Evolutionary conservation across 2,797 vertebrate species (phyloP).

Genomic region (Gymnoscopelus microlampas): DNA sequence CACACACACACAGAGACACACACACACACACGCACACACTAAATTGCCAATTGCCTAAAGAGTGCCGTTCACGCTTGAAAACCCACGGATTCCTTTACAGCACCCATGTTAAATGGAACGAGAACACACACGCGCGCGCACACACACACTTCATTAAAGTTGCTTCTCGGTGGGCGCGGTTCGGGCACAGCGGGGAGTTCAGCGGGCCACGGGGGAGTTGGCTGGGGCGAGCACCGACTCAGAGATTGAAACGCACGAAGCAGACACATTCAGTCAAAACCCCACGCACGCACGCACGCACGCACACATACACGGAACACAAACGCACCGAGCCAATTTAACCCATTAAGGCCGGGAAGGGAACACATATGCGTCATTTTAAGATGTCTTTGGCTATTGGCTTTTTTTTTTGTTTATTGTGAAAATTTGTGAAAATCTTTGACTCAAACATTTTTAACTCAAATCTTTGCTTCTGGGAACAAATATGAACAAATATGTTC

Average conservation of each 20-base stretch:
- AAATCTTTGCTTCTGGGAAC: no score
- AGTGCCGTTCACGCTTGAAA: slow-evolving; percentile 70
- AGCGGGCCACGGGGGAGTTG: background rate
- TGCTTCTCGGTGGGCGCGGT: slow-evolving; percentile 45
- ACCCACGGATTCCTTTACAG: slow-evolving; percentile 61
- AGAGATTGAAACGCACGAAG: slow-evolving; percentile 26
- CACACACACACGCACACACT: slow-evolving; percentile 9
- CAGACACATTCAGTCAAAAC: slow-evolving; percentile 2
- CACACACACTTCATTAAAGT: slow-evolving; percentile 67
- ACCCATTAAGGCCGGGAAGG: no score
- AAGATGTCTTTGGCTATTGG: no score
- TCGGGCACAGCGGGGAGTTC: slow-evolving; percentile 47
- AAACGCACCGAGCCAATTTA: slow-evolving; percentile 30
- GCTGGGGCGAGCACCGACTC: slow-evolving; percentile 25
- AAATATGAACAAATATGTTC: no score
- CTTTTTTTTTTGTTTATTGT: no score
- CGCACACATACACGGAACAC: background rate
- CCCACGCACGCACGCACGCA: background rate
- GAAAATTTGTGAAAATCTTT: no score
- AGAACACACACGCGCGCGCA: slow-evolving; percentile 31
- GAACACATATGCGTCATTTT: no score
- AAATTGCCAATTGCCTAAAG: slow-evolving; percentile 62
- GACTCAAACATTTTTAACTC: no score
- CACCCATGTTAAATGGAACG: slow-evolving; percentile 63
- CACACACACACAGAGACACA: background rate